phyloP scores from a whole-genome alignment of 1,140 invertebrate species.

The Theocolax elegans region DNA sequence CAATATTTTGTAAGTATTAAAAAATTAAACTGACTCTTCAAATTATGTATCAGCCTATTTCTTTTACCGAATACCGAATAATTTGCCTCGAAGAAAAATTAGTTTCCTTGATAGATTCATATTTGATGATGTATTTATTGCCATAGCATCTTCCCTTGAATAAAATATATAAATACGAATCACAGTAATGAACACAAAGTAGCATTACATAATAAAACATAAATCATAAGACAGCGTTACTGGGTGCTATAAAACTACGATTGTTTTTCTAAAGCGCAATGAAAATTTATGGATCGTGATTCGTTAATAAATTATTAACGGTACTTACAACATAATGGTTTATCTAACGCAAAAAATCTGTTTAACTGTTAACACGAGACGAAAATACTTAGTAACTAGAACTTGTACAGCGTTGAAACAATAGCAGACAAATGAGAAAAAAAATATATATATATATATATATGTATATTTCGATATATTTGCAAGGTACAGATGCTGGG shows the following conservation, averaged over 20 bases:
- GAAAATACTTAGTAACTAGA: neutral
- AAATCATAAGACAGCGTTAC: slow-evolving; percentile 21
- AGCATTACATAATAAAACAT: slow-evolving; percentile 20
- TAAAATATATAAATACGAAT: slow-evolving; percentile 4
- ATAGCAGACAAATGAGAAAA: slow-evolving; percentile 5
- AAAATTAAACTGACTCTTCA: no score
- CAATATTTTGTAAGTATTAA: no score
- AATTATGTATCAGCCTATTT: no score
- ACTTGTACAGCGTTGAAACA: slow-evolving; percentile 14
- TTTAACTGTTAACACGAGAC: slow-evolving; percentile 2
- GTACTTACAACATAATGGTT: slow-evolving; percentile 25
- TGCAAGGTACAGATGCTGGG: slow-evolving; percentile 1
- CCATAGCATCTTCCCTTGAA: no score
- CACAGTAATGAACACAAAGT: neutral
- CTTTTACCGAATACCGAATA: no score
- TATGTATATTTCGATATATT: neutral
- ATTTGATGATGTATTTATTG: no score
- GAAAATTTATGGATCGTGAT: slow-evolving; percentile 30
- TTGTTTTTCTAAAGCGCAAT: slow-evolving; percentile 11
- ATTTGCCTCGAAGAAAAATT: no score
- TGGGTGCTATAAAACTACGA: neutral
- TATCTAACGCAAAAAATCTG: neutral
- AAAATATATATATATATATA: no score
- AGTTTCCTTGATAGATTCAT: no score
- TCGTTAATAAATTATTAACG: slow-evolving; percentile 25